These are phyloP conservation scores for Batillaria attramentaria DNA, from an alignment of 1,140 invertebrate species.

Conservation along the genomic window DNA sequence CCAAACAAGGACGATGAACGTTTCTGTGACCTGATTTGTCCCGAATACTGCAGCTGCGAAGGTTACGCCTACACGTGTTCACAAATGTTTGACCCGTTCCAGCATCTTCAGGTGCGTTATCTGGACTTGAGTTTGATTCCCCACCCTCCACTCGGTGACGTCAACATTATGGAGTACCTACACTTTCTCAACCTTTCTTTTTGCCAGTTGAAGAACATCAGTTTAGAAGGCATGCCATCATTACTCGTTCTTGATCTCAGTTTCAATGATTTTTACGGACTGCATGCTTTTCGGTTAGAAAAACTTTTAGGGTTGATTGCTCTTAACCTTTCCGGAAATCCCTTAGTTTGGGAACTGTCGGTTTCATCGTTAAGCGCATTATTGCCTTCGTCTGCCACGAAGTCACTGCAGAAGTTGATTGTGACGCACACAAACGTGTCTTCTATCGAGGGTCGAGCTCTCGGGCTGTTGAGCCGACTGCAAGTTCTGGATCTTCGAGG, in stretches of 20 bases:
- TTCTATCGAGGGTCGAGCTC: conserved; percentile 15
- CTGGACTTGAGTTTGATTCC: conserved; percentile 8
- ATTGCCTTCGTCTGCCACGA: conserved; percentile 15
- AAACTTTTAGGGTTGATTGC: background rate
- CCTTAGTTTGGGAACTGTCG: conserved; percentile 27
- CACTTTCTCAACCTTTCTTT: conserved; percentile 29
- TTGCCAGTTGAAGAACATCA: background rate
- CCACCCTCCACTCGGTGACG: background rate
- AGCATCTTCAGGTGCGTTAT: conserved; percentile 11
- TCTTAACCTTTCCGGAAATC: conserved; percentile 28
- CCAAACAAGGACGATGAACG: conserved; percentile 37
- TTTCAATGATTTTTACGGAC: conserved; percentile 8
- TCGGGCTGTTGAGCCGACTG: conserved; percentile 11
- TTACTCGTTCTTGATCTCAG: conserved; percentile 30
- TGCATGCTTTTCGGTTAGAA: conserved; percentile 20
- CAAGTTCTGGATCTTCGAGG: conserved; percentile 31
- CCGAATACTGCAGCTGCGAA: conserved; percentile 26
- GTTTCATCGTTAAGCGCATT: conserved; percentile 15
- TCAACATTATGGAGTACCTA: conserved; percentile 7
- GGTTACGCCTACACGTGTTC: conserved; percentile 25
- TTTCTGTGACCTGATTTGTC: conserved; percentile 20
- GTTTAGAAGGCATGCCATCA: background rate
- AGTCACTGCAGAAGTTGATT: conserved; percentile 23
- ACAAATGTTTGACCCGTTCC: background rate
- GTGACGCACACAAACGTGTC: conserved; percentile 13